Base-by-base conservation (phyloP, 2,797 vertebrate genomes). In the Manis javanica region DNA sequence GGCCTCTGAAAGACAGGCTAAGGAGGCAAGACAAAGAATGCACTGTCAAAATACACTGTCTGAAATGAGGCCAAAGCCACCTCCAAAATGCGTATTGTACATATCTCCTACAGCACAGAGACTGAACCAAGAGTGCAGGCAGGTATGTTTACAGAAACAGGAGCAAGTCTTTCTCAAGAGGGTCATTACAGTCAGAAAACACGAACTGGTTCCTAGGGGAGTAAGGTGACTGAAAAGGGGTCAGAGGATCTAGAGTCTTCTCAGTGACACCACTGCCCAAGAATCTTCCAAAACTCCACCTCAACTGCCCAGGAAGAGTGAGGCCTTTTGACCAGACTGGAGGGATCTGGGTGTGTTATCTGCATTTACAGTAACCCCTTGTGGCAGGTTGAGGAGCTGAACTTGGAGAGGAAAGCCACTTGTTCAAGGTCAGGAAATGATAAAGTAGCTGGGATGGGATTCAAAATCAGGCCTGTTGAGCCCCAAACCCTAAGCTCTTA, bases 31-130 rank as follows among this genome's bases (percentile, higher is more conserved):
- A 49, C 42, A 18, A 10, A 55, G 49, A 64, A 57, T 12, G 9
- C 39, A 11, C n/a, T 81, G 34, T 53, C 63, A 42, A 94, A 94
- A 94, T 78, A 91, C 53, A 64, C 77, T 64, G 19, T 84, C 71
- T 85, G 26, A 78, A 95, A 87, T 68, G 4, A 53, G 55, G 37
- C 34, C 10, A 49, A 90, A 51, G 13, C n/a, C 49, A 23, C 37
- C 19, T 59, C 51, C 39, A 87, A 81, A 90, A 88, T 55, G 19
- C 15, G 29, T n/a, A 24, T 16, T 59, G 49, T 34, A 24, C 5
- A 0, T 7, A 16, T 51, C 49, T 24, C 71, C 49, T 57, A 68
- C 79, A 51, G n/a, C 19, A 46, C 57, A 79, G 61, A 92, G 34
- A 89, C 0, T 4, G 5, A 64, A 53, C 10, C 1, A 24, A 55